Percentiles rank a stretch among this genome's conserved stretches.
Conservation (phyloP, 1,140 invertebrate species). For the Carposina sasakii region DNA sequence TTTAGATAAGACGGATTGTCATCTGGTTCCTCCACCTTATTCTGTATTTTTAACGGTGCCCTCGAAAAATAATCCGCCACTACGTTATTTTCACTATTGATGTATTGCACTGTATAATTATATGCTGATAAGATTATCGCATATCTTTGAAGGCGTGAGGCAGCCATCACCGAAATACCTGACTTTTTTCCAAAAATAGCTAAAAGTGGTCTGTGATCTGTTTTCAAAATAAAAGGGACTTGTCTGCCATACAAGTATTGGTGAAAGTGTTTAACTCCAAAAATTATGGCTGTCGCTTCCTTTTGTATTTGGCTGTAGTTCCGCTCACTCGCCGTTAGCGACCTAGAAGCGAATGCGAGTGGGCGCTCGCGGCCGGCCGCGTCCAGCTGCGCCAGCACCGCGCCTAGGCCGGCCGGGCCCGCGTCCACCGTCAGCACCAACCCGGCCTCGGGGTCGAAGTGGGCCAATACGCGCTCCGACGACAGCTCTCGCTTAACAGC, state of each 20-base stretch:
- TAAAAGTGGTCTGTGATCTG: not conserved
- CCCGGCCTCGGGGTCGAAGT: slow-evolving; percentile 1
- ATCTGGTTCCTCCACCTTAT: not conserved
- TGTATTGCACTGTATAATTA: not conserved
- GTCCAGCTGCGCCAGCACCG: not conserved
- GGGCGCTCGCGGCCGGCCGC: not conserved
- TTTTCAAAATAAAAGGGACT: not conserved
- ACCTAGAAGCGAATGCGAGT: not conserved
- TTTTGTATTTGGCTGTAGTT: not conserved
- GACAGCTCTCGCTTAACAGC: not conserved
- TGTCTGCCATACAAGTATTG: not conserved
- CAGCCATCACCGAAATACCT: not conserved
- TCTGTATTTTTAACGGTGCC: slow-evolving; percentile 7
- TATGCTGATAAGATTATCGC: not conserved
- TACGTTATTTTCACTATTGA: slow-evolving; percentile 21
- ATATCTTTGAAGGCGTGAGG: not conserved
- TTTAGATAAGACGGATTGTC: not conserved
- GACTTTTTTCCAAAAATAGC: slow-evolving; percentile 1
- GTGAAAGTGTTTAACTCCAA: not conserved
- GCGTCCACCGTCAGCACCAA: not conserved
- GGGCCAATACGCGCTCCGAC: not conserved
- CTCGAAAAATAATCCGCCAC: slow-evolving; percentile 39
- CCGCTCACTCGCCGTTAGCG: not conserved
- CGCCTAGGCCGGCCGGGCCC: not conserved
- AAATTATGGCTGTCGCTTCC: slow-evolving; percentile 8